Base-by-base conservation (phyloP, 1,140 invertebrate species). In the Spodoptera litura region DNA sequence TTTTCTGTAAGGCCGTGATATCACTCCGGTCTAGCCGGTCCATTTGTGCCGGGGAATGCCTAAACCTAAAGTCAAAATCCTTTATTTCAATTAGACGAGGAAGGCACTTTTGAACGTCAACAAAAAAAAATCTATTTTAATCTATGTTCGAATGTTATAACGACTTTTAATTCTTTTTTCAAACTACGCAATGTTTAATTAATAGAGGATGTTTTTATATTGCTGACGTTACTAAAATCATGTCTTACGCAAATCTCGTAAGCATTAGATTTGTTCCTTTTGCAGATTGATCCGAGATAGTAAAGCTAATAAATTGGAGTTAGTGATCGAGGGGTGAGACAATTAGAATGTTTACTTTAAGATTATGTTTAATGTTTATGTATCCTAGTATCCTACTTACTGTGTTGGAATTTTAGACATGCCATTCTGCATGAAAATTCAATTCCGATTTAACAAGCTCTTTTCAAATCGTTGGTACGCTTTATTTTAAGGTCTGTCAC, bases 221-320 rank as follows among this genome's bases (percentile, higher is more conserved):
- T 27, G 20, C 64, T 52, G 44, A 51, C 64, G 64, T 52, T 68
- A 68, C 64, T 68, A 11, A 15, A 4, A 5, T 15, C 25, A 12
- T 59, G 25, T 59, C 58, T 59, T 25, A 59, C 58, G 25, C 58
- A 25, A 68, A 68, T 52, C 64, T 31, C 12, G 15, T 68, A 66
- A 68, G 44, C 38, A 13, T 68, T 3, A 38, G 25, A 52, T 31
- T 68, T 68, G 44, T 51, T 8, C 20, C 49, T 68, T 52, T 53
- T 31, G 12, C 64, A 52, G 49, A 68, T 68, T 15, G 6, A 31
- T 68, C 13, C 11, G 25, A 13, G 51, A 68, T 11, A 27, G 52
- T 53, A 52, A 52, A 20, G 44, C n/a, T 11, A 68, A 68, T 68
- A 68, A 68, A 68, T 68, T 52, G 3, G 3, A 5, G 44, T n/a